These are phyloP conservation scores for Seira musarum DNA, from an alignment of 2,888 invertebrate genomes.

Conservation along the genomic window DNA sequence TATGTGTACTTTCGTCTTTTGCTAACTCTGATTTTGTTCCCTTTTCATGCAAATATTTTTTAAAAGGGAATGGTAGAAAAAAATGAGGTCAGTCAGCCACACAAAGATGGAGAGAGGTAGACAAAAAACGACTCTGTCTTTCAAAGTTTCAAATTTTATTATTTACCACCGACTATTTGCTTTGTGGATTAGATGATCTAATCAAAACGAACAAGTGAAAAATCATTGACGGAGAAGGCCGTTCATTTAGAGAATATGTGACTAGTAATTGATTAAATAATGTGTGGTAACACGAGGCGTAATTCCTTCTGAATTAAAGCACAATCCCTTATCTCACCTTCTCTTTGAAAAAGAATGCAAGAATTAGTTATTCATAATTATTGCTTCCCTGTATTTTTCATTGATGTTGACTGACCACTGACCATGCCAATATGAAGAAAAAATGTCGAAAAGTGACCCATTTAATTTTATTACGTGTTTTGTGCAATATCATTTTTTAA, in stretches of 20 bases:
- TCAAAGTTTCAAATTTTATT: slow-evolving; percentile 15
- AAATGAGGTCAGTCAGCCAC: background rate
- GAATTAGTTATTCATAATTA: background rate
- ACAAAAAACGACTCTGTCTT: no score
- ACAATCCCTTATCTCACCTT: background rate
- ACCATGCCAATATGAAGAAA: background rate
- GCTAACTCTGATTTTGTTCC: background rate
- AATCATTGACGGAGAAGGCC: background rate
- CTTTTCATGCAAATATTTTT: background rate
- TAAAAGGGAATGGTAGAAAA: background rate
- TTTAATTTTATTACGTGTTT: slow-evolving; percentile 2
- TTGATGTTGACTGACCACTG: background rate
- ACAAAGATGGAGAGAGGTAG: no score
- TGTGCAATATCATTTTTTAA: slow-evolving; percentile 13
- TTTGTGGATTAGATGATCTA: background rate
- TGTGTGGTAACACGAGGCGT: background rate
- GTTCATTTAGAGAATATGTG: background rate
- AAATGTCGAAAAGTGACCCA: background rate
- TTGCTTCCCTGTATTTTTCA: no score
- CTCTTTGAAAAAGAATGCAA: no score
- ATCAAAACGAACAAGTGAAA: background rate
- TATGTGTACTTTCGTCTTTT: background rate
- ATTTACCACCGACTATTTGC: no score
- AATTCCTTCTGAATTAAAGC: background rate
- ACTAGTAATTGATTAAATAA: background rate